Base-by-base conservation (phyloP, 2,888 invertebrate genomes). In the Deilephila porcellus region DNA sequence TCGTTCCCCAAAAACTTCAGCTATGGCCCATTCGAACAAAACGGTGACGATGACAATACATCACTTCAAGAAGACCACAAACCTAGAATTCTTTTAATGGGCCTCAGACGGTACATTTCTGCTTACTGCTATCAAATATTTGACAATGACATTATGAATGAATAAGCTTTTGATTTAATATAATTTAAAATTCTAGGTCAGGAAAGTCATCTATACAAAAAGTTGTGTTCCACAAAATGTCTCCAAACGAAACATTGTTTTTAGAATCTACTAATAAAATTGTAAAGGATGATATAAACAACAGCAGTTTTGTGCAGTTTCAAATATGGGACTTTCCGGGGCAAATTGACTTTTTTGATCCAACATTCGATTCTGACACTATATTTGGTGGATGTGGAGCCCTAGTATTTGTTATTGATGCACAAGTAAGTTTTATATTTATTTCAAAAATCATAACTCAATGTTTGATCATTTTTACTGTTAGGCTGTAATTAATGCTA, bases 181-280 rank as follows among this genome's bases (percentile, higher is more conserved):
- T 62, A 63, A 29, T 74, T 71, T 74, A 70, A 70, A 75, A 75
- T 96, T 96, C 79, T 87, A 98, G 99, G 90, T 99, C 99, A 85
- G 99, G 99, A 70, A 99, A 99, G 92, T 99, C 99, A 72, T 99
- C 99, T 0, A 99, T 99, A 86, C 99, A 99, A 89, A 99, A 99
- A 95, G 99, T 99, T 5, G 99, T 99, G n/a, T 99, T 99, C 90
- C 99, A 99, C 91, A 99, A 99, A 95, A 99, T 99, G 98, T 99
- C 99, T 3, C 99, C 99, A 1, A 99, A 99, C 94, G 99, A 99
- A 94, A 99, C 99, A 0, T 95, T 99, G 73, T 99, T 99, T 89
- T 95, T 99, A 78, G 99, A 99, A 91, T 99, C 99, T 79, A 99
- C 99, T 71, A 99, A 98, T 90, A 99, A 99, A 96, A 98, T 99